Percentiles rank a stretch among this genome's conserved stretches.
Conservation (phyloP, 2,797 vertebrate species). For the Diceros bicornis region DNA sequence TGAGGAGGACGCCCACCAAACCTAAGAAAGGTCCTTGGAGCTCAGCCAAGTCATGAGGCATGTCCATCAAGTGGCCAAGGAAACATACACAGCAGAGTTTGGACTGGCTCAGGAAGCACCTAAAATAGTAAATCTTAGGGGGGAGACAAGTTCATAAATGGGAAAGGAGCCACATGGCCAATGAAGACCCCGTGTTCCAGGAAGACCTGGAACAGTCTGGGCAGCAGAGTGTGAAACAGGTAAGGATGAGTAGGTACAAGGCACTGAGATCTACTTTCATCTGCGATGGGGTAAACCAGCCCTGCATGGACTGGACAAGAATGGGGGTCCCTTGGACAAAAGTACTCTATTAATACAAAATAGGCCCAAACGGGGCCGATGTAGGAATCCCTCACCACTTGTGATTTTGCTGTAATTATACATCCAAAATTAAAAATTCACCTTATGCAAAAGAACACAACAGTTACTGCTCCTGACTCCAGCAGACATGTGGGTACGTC, state of each 20-base stretch:
- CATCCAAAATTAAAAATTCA: no score
- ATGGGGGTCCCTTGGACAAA: neutral
- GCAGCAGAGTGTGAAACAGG: fast-evolving
- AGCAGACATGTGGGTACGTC: fast-evolving
- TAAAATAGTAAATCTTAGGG: fast-evolving
- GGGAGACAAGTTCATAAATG: neutral
- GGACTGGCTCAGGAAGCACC: fast-evolving
- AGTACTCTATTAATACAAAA: fast-evolving
- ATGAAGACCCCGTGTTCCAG: neutral
- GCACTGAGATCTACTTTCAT: neutral
- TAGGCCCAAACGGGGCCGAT: fast-evolving
- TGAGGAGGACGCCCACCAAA: fast-evolving
- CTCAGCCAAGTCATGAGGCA: neutral
- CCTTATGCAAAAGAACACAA: neutral
- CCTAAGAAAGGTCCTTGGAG: neutral
- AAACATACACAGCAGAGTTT: fast-evolving
- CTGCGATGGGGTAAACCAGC: no score
- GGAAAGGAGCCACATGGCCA: fast-evolving
- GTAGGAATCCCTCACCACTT: fast-evolving
- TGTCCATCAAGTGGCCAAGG: no score
- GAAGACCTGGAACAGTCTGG: neutral
- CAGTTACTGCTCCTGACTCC: fast-evolving
- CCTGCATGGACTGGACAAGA: neutral
- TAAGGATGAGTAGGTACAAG: fast-evolving
- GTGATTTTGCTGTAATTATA: neutral